Conservation (phyloP, 1,140 invertebrate genomes). For the Pollicipes pollicipes region DNA sequence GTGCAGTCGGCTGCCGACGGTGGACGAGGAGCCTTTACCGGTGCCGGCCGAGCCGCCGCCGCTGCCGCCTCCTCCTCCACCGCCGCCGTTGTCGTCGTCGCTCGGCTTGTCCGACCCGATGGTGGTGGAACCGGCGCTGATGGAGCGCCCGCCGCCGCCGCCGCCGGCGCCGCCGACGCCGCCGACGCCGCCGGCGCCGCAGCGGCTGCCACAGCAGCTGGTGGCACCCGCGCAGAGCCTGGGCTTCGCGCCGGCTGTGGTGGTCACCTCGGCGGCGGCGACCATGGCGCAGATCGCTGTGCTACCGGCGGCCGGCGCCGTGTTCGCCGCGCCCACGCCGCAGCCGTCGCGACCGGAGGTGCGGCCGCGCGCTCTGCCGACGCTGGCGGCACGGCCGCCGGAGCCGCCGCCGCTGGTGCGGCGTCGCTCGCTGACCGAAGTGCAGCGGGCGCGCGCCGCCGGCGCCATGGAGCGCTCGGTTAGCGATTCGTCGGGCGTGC, state of each 20-base stretch:
- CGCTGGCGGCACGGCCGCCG: background rate
- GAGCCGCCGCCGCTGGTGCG: constrained; percentile 5
- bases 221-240: no score
- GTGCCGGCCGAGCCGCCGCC: constrained; percentile 13
- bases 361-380: background rate
- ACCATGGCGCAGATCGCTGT: no score
- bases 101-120: constrained; percentile 11
- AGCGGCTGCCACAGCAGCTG: constrained; percentile 7
- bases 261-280: background rate
- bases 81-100: constrained; percentile 11
- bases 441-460: constrained; percentile 14
- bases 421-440: constrained; percentile 11
- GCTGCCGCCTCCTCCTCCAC: constrained; percentile 17
- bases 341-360: no score
- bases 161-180: constrained; percentile 18
- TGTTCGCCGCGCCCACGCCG: background rate
- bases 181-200: constrained; percentile 17
- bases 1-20: background rate
- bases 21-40: background rate
- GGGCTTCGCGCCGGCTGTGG: background rate
- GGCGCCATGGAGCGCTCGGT: constrained; percentile 10
- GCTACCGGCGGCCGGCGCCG: no score
- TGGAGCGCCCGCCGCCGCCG: constrained; percentile 18
- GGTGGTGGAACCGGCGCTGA: constrained; percentile 4
- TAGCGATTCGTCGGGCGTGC: background rate